Evolutionary conservation across 2,113 vertebrate species (phyloP).

Genomic region (Alligator mississippiensis): DNA sequence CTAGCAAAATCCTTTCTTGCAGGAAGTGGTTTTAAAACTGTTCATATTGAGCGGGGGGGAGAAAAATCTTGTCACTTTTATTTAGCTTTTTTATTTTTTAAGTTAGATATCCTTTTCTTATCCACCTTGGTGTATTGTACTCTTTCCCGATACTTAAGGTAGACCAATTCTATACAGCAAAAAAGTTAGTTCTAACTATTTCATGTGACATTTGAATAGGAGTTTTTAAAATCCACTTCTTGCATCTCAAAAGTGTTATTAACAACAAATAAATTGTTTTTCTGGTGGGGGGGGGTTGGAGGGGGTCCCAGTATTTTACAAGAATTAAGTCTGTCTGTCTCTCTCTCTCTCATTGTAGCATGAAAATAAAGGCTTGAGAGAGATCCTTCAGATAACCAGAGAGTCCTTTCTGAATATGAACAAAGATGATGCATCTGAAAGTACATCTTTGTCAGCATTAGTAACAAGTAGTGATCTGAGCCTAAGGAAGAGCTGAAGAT

Average conservation of each 20-base stretch:
- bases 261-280: background rate
- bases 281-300: too few species aligned
- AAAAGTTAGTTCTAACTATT: background rate
- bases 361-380: slow-evolving; percentile 94
- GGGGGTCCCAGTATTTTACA: too few species aligned
- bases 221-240: too few species aligned
- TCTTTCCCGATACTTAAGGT: background rate
- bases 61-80: background rate
- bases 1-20: background rate
- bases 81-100: background rate
- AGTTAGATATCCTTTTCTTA: background rate
- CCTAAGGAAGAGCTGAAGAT: slow-evolving; percentile 89
- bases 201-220: too few species aligned
- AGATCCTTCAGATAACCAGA: slow-evolving; percentile 95
- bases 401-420: slow-evolving; percentile 93
- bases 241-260: too few species aligned
- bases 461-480: slow-evolving; percentile 90
- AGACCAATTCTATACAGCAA: background rate
- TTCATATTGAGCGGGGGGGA: background rate
- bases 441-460: slow-evolving; percentile 87
- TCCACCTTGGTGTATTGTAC: background rate
- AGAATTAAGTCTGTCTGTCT: background rate
- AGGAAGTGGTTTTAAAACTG: background rate
- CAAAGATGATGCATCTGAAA: slow-evolving; percentile 89
- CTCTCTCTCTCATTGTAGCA: slow-evolving; percentile 73